Percentiles rank a stretch among this genome's conserved stretches.
Evolutionary conservation across 2,113 vertebrate species (phyloP).

Genomic region (Syrmaticus mikado): DNA sequence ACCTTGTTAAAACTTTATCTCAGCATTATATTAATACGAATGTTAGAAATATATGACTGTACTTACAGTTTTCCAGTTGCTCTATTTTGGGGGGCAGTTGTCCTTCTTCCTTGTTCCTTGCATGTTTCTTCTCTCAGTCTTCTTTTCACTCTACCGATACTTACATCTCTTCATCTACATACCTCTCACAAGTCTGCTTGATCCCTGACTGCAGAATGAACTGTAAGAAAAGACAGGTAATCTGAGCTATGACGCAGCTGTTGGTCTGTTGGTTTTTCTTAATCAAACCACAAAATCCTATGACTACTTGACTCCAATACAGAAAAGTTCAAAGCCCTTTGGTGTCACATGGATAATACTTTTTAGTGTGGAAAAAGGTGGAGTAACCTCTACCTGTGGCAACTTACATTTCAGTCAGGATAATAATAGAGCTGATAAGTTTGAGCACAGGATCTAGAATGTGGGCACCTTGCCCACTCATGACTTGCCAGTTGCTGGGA

Average conservation of each 20-base stretch:
- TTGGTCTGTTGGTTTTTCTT: background rate
- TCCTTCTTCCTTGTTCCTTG: background rate
- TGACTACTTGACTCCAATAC: accelerated
- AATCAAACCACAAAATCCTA: background rate
- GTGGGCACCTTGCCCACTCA: background rate
- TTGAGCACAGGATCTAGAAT: background rate
- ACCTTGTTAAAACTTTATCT: background rate
- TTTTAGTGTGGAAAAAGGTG: background rate
- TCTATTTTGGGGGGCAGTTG: background rate
- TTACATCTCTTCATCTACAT: background rate
- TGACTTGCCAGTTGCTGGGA: background rate
- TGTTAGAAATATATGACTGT: background rate
- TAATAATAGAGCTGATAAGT: background rate
- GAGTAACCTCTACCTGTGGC: background rate
- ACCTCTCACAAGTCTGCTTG: accelerated
- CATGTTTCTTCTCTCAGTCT: background rate
- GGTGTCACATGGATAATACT: background rate
- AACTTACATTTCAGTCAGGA: background rate
- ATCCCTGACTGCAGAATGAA: background rate
- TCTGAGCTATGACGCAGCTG: background rate
- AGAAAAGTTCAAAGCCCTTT: background rate
- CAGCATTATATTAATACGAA: background rate
- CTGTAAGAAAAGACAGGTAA: background rate
- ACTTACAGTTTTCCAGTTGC: background rate
- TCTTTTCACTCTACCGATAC: background rate